These are phyloP conservation scores for Drosophila ogumai DNA, from an alignment of 1,140 invertebrate genomes.

Conservation along the genomic window DNA sequence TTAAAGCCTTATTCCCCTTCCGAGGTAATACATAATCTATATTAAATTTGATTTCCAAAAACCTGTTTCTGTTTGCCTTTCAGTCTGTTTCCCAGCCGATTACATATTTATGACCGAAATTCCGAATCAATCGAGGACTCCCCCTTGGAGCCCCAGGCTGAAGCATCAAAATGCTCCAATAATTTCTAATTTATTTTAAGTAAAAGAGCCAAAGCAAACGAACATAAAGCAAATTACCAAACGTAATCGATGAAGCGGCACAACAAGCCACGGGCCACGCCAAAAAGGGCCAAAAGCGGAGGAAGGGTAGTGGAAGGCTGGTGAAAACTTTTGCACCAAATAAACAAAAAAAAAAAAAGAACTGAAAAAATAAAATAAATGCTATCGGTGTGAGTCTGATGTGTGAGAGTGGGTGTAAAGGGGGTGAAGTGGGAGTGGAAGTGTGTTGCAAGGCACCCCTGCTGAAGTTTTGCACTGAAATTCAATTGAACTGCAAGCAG, in stretches of 20 bases:
- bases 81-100: slow-evolving; percentile 35
- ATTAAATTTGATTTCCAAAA: slow-evolving; percentile 15
- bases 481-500: slow-evolving; percentile 69
- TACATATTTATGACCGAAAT: slow-evolving; percentile 65
- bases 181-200: slow-evolving; percentile 81
- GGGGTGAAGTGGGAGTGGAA: not conserved
- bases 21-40: not conserved
- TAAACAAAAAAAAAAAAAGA: slow-evolving; percentile 49
- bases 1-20: too few relatives aligned
- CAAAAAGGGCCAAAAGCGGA: not conserved
- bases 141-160: not conserved
- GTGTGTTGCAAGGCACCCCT: slow-evolving; percentile 12
- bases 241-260: slow-evolving; percentile 68
- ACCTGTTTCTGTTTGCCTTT: slow-evolving; percentile 10
- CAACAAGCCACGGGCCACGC: slow-evolving; percentile 41
- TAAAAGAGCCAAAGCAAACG: slow-evolving; percentile 66
- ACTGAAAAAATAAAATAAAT: slow-evolving; percentile 27
- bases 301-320: slow-evolving; percentile 9
- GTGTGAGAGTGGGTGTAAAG: slow-evolving; percentile 6
- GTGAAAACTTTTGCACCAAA: slow-evolving; percentile 63
- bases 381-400: slow-evolving; percentile 15
- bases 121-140: slow-evolving; percentile 65
- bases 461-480: slow-evolving; percentile 57
- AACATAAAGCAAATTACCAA: slow-evolving; percentile 75
- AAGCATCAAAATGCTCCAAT: slow-evolving; percentile 67